phyloP scores from a whole-genome alignment of 2,797 vertebrate species.

The Crax fasciolata region DNA sequence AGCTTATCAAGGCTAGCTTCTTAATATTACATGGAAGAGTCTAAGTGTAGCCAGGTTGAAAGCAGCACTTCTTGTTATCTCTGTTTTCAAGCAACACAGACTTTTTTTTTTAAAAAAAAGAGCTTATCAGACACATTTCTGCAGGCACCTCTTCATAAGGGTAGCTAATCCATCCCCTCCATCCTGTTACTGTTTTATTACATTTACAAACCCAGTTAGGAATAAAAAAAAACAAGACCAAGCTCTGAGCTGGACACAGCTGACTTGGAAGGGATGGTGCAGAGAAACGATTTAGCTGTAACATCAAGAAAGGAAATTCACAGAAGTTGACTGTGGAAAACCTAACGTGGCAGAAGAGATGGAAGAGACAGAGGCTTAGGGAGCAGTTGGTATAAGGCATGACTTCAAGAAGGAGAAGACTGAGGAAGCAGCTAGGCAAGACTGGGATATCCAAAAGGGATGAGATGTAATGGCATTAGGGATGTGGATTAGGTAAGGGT shows the following conservation, averaged over 20 bases:
- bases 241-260: not conserved
- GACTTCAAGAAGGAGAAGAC: not conserved
- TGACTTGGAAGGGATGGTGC: not conserved
- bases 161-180: not conserved
- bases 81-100: not conserved
- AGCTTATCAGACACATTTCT: not conserved
- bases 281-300: not conserved
- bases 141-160: not conserved
- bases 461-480: not conserved
- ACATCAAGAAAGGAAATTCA: not conserved
- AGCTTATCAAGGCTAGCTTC: not conserved
- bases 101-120: not conserved
- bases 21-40: not conserved
- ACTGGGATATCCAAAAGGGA: not conserved
- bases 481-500: not conserved
- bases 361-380: not conserved
- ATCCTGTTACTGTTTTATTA: not conserved
- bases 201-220: not conserved
- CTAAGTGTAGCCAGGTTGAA: not conserved
- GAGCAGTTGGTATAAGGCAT: not conserved
- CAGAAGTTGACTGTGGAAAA: not conserved
- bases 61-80: not conserved
- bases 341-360: not conserved
- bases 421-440: conserved; percentile 4
- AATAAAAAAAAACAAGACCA: not conserved